phyloP scores from a whole-genome alignment of 2,113 vertebrate genomes.

The Muscicapa adusta region DNA sequence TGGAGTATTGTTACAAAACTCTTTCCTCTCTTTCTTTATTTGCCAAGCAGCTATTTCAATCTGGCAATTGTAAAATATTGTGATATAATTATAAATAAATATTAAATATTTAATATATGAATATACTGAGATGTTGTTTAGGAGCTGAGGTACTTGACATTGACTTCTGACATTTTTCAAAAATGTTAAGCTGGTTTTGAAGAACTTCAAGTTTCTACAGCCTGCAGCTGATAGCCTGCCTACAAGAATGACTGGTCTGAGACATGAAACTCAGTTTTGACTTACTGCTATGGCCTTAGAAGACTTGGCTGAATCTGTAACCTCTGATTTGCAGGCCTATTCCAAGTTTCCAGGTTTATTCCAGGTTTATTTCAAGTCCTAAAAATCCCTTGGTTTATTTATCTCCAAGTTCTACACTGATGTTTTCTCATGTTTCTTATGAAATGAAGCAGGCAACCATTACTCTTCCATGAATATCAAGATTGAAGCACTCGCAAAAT shows the following conservation, averaged over 20 bases:
- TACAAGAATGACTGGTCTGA: neutral
- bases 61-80: neutral
- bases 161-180: neutral
- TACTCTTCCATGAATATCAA: neutral
- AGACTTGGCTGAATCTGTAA: neutral
- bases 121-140: neutral
- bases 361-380: neutral
- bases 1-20: neutral
- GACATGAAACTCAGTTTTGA: neutral
- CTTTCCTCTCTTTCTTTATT: neutral
- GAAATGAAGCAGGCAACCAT: neutral
- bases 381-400: neutral
- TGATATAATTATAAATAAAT: too few relatives aligned
- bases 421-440: neutral
- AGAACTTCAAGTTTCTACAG: neutral
- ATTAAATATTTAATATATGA: neutral
- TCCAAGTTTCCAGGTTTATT: too few relatives aligned
- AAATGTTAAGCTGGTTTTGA: neutral
- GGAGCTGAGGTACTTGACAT: neutral
- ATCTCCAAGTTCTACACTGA: neutral
- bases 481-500: neutral
- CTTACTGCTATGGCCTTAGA: neutral
- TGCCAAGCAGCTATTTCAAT: neutral
- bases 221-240: neutral
- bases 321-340: neutral